Evolutionary conservation across 2,797 vertebrate genomes (phyloP).

Genomic region (Cossypha caffra): DNA sequence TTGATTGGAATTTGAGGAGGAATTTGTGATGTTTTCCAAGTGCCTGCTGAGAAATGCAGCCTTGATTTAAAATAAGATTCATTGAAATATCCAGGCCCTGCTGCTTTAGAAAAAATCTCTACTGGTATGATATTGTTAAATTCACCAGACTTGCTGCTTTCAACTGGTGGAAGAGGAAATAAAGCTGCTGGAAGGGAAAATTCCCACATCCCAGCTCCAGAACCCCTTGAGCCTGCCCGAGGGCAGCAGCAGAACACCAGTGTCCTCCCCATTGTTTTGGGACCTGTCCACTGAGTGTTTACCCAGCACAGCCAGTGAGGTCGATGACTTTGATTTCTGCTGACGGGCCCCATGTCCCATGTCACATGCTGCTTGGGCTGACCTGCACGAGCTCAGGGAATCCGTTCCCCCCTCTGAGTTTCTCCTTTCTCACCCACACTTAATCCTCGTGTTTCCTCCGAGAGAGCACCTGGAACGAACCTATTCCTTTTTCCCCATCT

Average conservation of each 20-base stretch:
- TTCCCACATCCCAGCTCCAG: accelerated
- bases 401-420: background rate
- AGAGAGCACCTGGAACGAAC: background rate
- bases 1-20: background rate
- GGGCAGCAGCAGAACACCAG: background rate
- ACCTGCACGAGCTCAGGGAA: background rate
- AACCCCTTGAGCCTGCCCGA: accelerated
- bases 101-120: background rate
- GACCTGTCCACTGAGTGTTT: accelerated
- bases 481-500: background rate
- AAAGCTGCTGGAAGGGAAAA: background rate
- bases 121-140: accelerated
- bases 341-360: accelerated
- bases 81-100: background rate
- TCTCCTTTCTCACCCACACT: background rate
- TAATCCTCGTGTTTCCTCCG: accelerated
- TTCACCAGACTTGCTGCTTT: background rate
- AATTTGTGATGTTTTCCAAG: background rate
- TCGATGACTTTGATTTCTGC: background rate
- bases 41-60: background rate
- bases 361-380: background rate
- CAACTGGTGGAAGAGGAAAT: background rate
- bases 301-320: accelerated
- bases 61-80: background rate
- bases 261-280: background rate